Base-by-base conservation (phyloP, 2,113 vertebrate species). In the Melanostigma gelatinosum region DNA sequence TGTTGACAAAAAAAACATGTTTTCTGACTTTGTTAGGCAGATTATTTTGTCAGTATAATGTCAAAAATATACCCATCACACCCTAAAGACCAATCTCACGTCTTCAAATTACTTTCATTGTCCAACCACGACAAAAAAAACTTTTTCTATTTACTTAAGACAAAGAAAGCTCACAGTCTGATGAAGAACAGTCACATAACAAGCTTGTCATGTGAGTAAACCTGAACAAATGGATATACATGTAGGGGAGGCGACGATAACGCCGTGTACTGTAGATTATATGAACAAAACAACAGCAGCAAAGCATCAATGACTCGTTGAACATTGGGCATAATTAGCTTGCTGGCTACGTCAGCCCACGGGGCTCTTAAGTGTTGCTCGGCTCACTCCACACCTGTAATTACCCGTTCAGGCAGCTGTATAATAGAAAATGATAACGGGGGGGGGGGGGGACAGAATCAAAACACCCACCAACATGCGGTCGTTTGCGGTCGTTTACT, bases 341-440 rank as follows among this genome's bases (percentile, higher is more conserved):
- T 18, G 44, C 75, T 66, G n/a, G 46, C n/a, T 18, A 52, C 42
- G 27, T 65, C 55, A 72, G 76, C 72, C 58, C 36, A 29, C 3
- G 36, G 64, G 81, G 68, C 77, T 66, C 12, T 42, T 2, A 79
- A 78, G 69, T 83, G 86, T 67, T 70, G 77, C 72, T 18, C 15
- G 6, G 72, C 84, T 82, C 83, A 63, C 69, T 86, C 75, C 76
- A 61, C 85, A 86, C 82, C 77, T 86, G 77, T 89, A 87, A 92
- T 92, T 86, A 90, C 75, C 72, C n/a, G 24, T 62, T 77, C 61
- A 77, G 80, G 66, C 81, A 55, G 83, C 87, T 91, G 71, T 60
- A 70, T 77, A 87, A 87, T 75, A 86, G 74, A 85, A 34, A 77
- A 87, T 85, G 85, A 90, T 89, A 84, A 91, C 71, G 83, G 79